Evolutionary conservation across 30 jellyfish, hydroid and myxozoan genomes (phyloP).

Genomic region (Pelagia noctiluca): DNA sequence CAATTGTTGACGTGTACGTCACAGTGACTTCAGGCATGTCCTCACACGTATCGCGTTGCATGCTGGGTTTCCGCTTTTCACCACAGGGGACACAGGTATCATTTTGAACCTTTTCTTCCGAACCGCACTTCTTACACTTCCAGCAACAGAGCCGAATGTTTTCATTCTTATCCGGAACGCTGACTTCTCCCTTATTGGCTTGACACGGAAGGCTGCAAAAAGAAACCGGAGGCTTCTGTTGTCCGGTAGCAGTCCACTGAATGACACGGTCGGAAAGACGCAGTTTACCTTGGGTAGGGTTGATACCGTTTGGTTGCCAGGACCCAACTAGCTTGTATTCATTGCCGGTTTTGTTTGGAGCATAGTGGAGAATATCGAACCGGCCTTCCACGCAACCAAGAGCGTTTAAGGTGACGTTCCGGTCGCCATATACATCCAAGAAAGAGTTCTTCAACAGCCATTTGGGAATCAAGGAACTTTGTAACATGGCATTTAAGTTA

Average conservation of each 20-base stretch:
- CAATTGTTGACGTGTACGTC: constrained; percentile 3
- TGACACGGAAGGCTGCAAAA: constrained; percentile 68
- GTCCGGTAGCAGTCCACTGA: constrained; percentile 7
- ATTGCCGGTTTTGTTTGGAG: neutral
- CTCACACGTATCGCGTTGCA: constrained; percentile 28
- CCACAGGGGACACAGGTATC: constrained; percentile 36
- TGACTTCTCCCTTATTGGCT: constrained; percentile 32
- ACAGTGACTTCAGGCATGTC: constrained; percentile 23
- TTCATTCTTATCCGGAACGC: neutral
- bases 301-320: constrained; percentile 33
- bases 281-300: constrained; percentile 12
- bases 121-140: constrained; percentile 36
- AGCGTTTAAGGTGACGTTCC: constrained; percentile 29
- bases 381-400: constrained; percentile 49
- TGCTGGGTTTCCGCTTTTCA: constrained; percentile 9
- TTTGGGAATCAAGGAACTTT: neutral
- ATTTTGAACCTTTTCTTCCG: constrained; percentile 7
- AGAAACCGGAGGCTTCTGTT: constrained; percentile 33
- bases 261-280: constrained; percentile 2
- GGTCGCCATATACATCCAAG: constrained; percentile 6
- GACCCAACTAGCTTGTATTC: constrained; percentile 25
- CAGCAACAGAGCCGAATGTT: constrained; percentile 28
- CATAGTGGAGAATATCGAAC: constrained; percentile 23
- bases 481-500: neutral
- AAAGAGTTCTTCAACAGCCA: neutral